Evolutionary conservation across 2,888 invertebrate species (phyloP).

Genomic region (Carterocephalus palaemon): DNA sequence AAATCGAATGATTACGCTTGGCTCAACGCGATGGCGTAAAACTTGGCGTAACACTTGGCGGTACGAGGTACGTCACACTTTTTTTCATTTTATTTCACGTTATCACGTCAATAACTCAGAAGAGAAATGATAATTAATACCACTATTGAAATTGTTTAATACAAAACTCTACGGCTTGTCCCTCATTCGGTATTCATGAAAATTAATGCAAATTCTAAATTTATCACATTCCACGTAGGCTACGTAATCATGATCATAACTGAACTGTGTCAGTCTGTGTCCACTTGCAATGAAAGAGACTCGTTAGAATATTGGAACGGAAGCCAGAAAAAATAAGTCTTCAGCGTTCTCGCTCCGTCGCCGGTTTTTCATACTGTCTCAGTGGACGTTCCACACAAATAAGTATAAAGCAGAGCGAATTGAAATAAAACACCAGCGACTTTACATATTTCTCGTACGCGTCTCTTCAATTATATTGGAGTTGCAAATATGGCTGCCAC

Average conservation of each 20-base stretch:
- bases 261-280: slow-evolving; percentile 9
- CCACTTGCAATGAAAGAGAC: slow-evolving; percentile 2
- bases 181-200: slow-evolving; percentile 17
- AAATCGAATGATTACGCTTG: too few relatives aligned
- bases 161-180: slow-evolving; percentile 8
- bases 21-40: too few relatives aligned
- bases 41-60: too few relatives aligned
- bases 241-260: slow-evolving; percentile 4
- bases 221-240: slow-evolving; percentile 13
- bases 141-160: slow-evolving; percentile 11
- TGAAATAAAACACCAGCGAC: slow-evolving; percentile 48
- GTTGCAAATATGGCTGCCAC: slow-evolving; percentile 43
- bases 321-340: slow-evolving; percentile 13
- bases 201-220: slow-evolving; percentile 19
- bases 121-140: too few relatives aligned
- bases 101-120: too few relatives aligned
- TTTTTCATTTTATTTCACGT: too few relatives aligned
- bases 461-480: slow-evolving; percentile 50
- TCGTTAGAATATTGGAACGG: slow-evolving; percentile 12
- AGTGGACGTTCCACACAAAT: slow-evolving; percentile 48
- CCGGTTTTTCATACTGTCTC: slow-evolving; percentile 29
- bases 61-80: too few relatives aligned
- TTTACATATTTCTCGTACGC: slow-evolving; percentile 46
- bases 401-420: slow-evolving; percentile 45
- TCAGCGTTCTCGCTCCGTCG: slow-evolving; percentile 21